phyloP scores from a whole-genome alignment of 2,888 invertebrate species.

The Xiphydria camelus region DNA sequence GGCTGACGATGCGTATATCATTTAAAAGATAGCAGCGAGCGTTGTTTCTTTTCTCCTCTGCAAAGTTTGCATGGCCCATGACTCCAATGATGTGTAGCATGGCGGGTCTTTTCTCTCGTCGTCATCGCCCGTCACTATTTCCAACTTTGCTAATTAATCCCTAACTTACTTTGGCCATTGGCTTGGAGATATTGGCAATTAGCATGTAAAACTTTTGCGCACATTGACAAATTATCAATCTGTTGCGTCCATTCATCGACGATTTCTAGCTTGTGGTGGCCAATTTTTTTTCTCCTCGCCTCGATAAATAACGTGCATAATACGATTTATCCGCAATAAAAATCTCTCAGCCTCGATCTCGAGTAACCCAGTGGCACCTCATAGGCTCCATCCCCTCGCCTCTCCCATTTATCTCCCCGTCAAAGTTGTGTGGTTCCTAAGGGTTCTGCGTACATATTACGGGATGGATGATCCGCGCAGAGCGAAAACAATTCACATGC shows the following conservation, averaged over 20 bases:
- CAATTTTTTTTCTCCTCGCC: conserved; percentile 27
- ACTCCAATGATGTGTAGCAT: conserved; percentile 29
- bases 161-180: conserved; percentile 44
- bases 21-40: conserved; percentile 36
- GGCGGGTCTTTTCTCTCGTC: conserved; percentile 16
- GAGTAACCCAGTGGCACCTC: too few species aligned
- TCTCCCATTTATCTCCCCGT: not conserved
- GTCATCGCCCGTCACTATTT: not conserved
- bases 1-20: conserved; percentile 28
- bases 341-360: too few species aligned
- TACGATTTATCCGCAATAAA: too few species aligned
- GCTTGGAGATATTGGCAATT: conserved; percentile 15
- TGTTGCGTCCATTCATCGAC: conserved; percentile 11
- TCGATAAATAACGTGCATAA: too few species aligned
- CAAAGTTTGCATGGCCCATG: too few species aligned
- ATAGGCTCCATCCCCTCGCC: too few species aligned
- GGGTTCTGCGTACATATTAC: not conserved
- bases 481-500: not conserved
- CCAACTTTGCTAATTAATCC: conserved; percentile 5
- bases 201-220: not conserved
- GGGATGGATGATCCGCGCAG: not conserved
- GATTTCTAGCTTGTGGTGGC: conserved; percentile 31
- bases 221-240: not conserved
- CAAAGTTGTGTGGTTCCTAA: not conserved
- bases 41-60: too few species aligned